Base-by-base conservation (phyloP, 2,888 invertebrate species). In the Coenonympha arcania region DNA sequence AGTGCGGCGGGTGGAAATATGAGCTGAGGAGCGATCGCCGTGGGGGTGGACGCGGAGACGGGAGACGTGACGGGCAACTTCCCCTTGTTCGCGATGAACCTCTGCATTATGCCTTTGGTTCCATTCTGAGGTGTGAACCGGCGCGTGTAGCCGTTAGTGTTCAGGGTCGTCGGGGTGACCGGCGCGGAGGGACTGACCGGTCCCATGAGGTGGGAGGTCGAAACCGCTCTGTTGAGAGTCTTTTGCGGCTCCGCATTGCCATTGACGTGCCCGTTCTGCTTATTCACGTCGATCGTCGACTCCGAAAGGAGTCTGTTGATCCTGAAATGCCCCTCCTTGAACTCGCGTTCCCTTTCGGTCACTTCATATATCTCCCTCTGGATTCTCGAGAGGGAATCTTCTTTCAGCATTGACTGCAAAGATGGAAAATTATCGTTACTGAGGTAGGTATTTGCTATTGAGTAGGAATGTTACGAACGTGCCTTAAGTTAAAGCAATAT, bases 341-440 rank as follows among this genome's bases (percentile, higher is more conserved):
- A 90, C 69, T 94, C 95, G 68, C 92, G 89, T 78, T 96, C 96
- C 59, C 95, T 88, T 67, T 93, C 91, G 46, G 92, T 92, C 53
- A 94, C 94, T 81, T 94, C 93, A 66, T 92, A 91, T 65, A 96
- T 95, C 88, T 96, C 96, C 69, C 92, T 90, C 81, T 96, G 95
- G 74, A 96, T 95, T 74, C 95, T 90, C 68, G 90, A 89, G 66
- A 93, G 86, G 58, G 93, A 93, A 79, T 91, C 91, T 71, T 91
- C 89, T 77, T 90, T 90, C 75, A 89, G 78, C 68, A 87, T 73
- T 60, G 83, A 77, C 87, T 88, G 82, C 40, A 81, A 84, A 68
- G 64, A 69, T 63, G 41, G 60, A 69, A 71, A 48, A 46, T 3
- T 13, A 18, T 18, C 9, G 19, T 51, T 36, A 48, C 15, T 33